These are phyloP conservation scores for Hipparchia semele DNA, from an alignment of 2,888 invertebrate genomes.

Conservation along the genomic window DNA sequence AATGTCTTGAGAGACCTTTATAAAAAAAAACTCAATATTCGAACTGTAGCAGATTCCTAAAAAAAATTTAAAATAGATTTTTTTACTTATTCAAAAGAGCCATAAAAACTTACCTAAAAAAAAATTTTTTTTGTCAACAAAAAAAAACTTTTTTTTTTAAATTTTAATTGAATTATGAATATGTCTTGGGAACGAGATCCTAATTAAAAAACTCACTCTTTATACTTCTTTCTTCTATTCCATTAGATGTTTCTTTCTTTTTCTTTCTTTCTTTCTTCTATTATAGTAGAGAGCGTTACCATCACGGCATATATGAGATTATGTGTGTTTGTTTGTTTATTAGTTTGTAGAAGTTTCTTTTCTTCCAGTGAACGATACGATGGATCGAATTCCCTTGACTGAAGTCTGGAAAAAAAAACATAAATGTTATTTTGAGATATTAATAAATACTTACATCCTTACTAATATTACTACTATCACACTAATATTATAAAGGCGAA, in stretches of 20 bases:
- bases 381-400: constrained; percentile 92
- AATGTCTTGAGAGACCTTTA: no score
- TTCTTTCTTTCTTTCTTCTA: background rate
- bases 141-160: background rate
- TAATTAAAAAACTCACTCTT: background rate
- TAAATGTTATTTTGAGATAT: background rate
- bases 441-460: background rate
- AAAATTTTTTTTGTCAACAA: background rate
- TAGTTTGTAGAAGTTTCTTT: constrained; percentile 82
- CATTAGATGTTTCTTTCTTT: background rate
- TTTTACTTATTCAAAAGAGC: no score
- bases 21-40: no score
- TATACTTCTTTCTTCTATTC: background rate
- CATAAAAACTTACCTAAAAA: no score
- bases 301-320: background rate
- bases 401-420: constrained; percentile 86
- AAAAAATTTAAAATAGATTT: no score
- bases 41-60: no score
- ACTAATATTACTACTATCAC: no score
- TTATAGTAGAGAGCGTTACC: background rate
- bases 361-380: constrained; percentile 90
- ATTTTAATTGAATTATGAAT: background rate
- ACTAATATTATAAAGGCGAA: no score
- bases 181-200: background rate
- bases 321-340: constrained; percentile 12